Base-by-base conservation (phyloP, 1,140 invertebrate genomes). In the Antheraea mylitta region DNA sequence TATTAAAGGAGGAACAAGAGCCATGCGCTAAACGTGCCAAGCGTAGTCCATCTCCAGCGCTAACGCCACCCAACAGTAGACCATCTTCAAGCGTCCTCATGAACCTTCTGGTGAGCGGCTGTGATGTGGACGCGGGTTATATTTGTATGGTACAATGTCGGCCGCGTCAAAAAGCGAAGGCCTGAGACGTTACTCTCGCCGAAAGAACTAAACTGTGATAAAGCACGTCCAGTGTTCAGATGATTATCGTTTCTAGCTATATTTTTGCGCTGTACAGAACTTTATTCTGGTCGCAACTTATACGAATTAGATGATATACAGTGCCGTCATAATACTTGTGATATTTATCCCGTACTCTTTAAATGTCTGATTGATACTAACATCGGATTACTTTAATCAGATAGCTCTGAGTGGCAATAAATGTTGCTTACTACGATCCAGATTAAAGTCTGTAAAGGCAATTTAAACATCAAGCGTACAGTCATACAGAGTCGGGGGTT, bases 51-150 rank as follows among this genome's bases (percentile, higher is more conserved):
- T 91, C 87, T 36, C 88, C 85, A 58, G 71, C 81, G 66, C 84
- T 79, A 67, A 77, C 89, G 73, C 85, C 91, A 69, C 73, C 71
- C 73, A 61, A 77, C 11, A 78, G 66, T 53, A 91, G 82, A 71
- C 94, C 92, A 53, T 95, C 94, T 19, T 95, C 95, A 77, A 96
- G 96, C 89, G 97, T 98, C 79, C 94, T 98, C 72, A 97, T 98
- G 95, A 98, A 98, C 93, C 94, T 98, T 69, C 94, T 98, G 90
- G 96, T 98, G 87, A 97, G 96, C 93, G 97, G 97, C 82, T 97
- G 97, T 93, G 97, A 98, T 92, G 96, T 98, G 88, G 96, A 96
- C 94, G 96, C 97, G 75, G 97, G 97, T 75, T 98, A 98, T 90
- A 95, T 96, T 82, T 97, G 96, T 92, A 94, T 97, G 86, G 95